Percentiles rank a stretch among this genome's conserved stretches.
Conservation (phyloP, 2,888 invertebrate species). For the Hermodice carunculata region DNA sequence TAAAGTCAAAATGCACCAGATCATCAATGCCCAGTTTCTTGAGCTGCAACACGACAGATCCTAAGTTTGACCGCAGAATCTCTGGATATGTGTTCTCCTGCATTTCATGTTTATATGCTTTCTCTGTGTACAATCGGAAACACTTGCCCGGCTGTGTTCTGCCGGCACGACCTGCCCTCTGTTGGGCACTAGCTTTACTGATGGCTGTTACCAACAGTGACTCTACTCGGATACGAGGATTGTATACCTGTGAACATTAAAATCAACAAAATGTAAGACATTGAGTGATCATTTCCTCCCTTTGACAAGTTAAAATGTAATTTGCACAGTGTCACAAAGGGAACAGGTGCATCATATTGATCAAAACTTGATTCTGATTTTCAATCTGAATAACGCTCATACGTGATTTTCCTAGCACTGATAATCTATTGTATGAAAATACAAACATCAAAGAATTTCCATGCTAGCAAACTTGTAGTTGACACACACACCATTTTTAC, state of each 20-base stretch:
- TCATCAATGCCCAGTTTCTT: constrained; percentile 99
- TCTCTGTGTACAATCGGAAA: constrained; percentile 86
- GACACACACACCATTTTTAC: too few relatives aligned
- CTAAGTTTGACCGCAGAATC: constrained; percentile 92
- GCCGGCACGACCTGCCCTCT: constrained; percentile 97
- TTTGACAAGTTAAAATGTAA: too few relatives aligned
- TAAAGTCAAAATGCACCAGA: constrained; percentile 99
- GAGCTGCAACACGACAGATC: constrained; percentile 97
- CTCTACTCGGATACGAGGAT: constrained; percentile 92
- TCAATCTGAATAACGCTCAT: too few relatives aligned
- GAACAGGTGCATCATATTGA: too few relatives aligned
- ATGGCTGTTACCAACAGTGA: constrained; percentile 98
- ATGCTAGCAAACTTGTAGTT: too few relatives aligned
- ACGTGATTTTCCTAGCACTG: too few relatives aligned
- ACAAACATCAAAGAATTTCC: too few relatives aligned
- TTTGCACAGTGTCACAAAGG: too few relatives aligned
- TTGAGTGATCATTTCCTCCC: background rate
- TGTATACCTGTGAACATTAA: constrained; percentile 78
- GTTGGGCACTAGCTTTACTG: constrained; percentile 98
- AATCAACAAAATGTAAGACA: too few relatives aligned
- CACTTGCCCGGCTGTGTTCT: constrained; percentile 99
- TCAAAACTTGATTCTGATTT: too few relatives aligned
- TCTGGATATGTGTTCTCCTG: constrained; percentile 98
- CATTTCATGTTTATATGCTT: constrained; percentile 93
- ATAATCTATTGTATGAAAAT: too few relatives aligned